Conservation (phyloP, 2,888 invertebrate species). For the Oeneis ivallda region DNA sequence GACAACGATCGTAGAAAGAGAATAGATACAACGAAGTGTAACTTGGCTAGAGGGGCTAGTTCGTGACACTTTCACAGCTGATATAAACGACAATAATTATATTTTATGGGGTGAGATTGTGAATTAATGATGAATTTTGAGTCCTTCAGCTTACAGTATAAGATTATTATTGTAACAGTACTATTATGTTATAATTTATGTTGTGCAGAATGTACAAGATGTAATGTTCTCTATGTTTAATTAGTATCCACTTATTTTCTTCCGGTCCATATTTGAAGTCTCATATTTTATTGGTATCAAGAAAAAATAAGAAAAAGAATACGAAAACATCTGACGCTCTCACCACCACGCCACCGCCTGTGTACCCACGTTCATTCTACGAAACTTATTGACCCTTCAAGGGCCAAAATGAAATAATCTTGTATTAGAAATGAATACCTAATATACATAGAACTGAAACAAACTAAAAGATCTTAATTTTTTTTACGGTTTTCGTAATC, state of each 20-base stretch:
- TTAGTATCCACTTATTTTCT: not conserved
- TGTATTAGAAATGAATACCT: not conserved
- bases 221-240: no score
- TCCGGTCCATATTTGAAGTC: not conserved
- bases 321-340: not conserved
- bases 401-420: not conserved
- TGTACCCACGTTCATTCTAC: not conserved
- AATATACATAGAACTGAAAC: not conserved
- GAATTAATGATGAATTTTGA: no score
- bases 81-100: no score
- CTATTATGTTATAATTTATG: no score
- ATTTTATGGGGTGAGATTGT: no score
- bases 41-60: no score
- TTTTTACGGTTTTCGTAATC: not conserved
- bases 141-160: no score
- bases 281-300: not conserved
- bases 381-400: slow-evolving; percentile 7
- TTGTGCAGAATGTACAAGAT: no score
- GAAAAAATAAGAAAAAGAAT: not conserved
- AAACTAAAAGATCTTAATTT: not conserved
- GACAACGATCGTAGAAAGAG: no score
- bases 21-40: no score
- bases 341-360: not conserved
- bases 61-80: no score
- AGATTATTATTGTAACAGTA: no score